Evolutionary conservation across 2,888 invertebrate genomes (phyloP), one percentile per base, ranked within the genome.

Genomic region (Lysandra coridon): DNA sequence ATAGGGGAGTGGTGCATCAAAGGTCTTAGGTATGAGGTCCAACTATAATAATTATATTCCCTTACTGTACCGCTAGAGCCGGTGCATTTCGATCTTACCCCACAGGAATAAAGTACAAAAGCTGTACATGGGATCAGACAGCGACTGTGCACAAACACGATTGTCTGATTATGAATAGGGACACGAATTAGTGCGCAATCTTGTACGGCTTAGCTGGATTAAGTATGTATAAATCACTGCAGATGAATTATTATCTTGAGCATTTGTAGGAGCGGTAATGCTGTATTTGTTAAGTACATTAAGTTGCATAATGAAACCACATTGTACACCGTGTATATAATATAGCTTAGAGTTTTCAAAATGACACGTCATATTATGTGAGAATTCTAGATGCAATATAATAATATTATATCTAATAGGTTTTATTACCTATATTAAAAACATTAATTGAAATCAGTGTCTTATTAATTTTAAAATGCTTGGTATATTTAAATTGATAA

Each of bases 111-210:
- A 33, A 37, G 69, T 33, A 4, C 14, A 17, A 69, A 37, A 12
- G 33, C 10, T 7, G 64, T 37, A 33, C 1, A 69, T 3, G 30
- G 12, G 30, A 14, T 69, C 12, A 33, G 37, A 17, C 69, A 4
- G 30, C 64, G 14, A 69, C 30, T 30, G 76, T 53, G 14, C 23
- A 76, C 57, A 57, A 33, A 76, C 76, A 76, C 76, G 76, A 76
- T 76, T 76, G 76, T 57, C 33, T 76, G 76, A 57, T 76, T 57
- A 76, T 76, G 53, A 76, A 76, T 76, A 53, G 76, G 49, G 76
- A 76, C 53, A 76, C 76, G 53, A 76, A 76, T 76, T 76, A 53
- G 76, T 12, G 76, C 53, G 76, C 76, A 76, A 76, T 57, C 76
- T 76, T 76, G 76, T 76, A 76, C 30, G 57, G 57, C 76, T 76